A percentile compares a stretch with the other conserved stretches of the same genome.
Conservation (phyloP, 2,113 vertebrate species). For the Elachura formosa region DNA sequence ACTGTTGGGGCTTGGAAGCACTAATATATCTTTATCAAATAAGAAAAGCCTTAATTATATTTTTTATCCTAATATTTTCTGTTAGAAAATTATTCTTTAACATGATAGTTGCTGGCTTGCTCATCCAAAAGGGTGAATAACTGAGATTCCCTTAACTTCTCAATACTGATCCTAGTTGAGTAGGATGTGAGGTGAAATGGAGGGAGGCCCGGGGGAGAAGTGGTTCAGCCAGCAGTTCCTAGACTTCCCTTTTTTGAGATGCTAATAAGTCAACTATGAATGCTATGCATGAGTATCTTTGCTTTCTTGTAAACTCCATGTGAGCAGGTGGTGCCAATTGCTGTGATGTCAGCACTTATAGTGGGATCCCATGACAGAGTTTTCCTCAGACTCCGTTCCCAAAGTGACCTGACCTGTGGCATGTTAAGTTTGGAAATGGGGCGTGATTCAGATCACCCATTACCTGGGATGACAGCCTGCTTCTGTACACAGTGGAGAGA, state of each 20-base stretch:
- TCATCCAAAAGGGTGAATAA: background rate
- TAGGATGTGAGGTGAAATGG: background rate
- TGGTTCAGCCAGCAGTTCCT: background rate
- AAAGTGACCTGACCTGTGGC: constrained; percentile 15
- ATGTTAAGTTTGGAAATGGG: background rate
- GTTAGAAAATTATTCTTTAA: background rate
- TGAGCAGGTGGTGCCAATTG: background rate
- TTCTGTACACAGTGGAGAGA: background rate
- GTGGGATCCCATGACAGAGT: background rate
- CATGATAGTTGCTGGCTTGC: background rate
- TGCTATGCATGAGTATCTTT: background rate
- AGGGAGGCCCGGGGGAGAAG: background rate
- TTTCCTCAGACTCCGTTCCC: background rate
- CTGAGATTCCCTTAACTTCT: background rate
- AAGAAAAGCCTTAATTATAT: background rate
- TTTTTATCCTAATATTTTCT: background rate
- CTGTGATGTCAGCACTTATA: background rate
- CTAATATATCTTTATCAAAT: background rate
- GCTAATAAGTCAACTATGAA: background rate
- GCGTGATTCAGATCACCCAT: background rate
- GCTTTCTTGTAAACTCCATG: background rate
- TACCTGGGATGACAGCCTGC: background rate
- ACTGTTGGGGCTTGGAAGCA: background rate
- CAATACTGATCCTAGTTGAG: background rate
- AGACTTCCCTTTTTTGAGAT: background rate